Evolutionary conservation across 1,140 invertebrate species (phyloP).

Genomic region (Calycopis cecrops): DNA sequence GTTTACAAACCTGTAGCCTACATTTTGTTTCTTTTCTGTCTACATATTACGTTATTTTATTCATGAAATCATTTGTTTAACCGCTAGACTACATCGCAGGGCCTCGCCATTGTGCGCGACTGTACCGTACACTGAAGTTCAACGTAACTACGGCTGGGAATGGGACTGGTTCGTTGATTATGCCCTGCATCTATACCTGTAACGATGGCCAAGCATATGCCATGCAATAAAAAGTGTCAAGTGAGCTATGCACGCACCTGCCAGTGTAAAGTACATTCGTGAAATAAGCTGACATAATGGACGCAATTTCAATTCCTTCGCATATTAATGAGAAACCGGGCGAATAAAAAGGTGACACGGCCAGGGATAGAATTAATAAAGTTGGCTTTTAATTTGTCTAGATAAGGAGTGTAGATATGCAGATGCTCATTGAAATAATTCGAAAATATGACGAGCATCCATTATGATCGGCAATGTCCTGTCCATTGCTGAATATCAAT

Average conservation of each 20-base stretch:
- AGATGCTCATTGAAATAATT: too few species aligned
- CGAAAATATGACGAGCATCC: too few species aligned
- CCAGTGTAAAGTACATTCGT: background rate
- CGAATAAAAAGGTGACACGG: too few species aligned
- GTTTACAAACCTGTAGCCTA: too few species aligned
- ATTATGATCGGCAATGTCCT: too few species aligned
- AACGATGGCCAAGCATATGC: constrained; percentile 18
- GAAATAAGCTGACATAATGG: constrained; percentile 7
- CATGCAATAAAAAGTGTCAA: constrained; percentile 22
- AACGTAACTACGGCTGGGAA: constrained; percentile 27
- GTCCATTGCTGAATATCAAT: too few species aligned
- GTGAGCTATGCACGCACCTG: constrained; percentile 11
- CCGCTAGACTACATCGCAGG: too few species aligned
- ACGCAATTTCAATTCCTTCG: constrained; percentile 4
- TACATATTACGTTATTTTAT: background rate
- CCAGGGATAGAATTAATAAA: too few species aligned
- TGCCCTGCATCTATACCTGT: constrained; percentile 26
- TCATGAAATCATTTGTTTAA: background rate
- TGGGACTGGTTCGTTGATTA: constrained; percentile 33
- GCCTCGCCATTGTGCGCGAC: constrained; percentile 9
- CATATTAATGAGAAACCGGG: too few species aligned
- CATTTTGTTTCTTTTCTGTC: constrained; percentile 8
- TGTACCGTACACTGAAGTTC: constrained; percentile 23
- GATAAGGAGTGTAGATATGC: too few species aligned
- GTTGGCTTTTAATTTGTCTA: too few species aligned